phyloP scores from a whole-genome alignment of 2,888 invertebrate species.

The Geophilus truncorum region DNA sequence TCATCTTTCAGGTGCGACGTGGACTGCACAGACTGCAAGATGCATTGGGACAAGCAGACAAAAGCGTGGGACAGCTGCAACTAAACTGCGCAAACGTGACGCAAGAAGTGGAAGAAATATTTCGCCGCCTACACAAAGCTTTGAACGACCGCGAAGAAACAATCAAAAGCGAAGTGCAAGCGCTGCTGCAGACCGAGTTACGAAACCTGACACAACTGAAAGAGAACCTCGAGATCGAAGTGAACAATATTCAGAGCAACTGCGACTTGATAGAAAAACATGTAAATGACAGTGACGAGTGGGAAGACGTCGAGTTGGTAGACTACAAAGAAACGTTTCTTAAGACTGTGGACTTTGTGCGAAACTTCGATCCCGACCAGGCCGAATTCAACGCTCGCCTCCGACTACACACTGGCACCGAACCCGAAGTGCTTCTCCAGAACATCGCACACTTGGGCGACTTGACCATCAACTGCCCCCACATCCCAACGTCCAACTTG shows the following conservation, averaged over 20 bases:
- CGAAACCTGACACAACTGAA: slow-evolving; percentile 78
- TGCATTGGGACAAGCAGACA: slow-evolving; percentile 67
- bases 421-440: slow-evolving; percentile 82
- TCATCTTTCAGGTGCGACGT: slow-evolving; percentile 50
- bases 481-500: slow-evolving; percentile 50
- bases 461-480: slow-evolving; percentile 66
- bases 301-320: slow-evolving; percentile 88
- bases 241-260: slow-evolving; percentile 91
- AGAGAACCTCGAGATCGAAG: slow-evolving; percentile 90
- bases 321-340: slow-evolving; percentile 94
- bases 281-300: slow-evolving; percentile 65
- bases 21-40: slow-evolving; percentile 85
- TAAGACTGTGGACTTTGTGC: slow-evolving; percentile 89
- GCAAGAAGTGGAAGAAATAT: slow-evolving; percentile 91
- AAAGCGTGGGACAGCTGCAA: slow-evolving; percentile 80
- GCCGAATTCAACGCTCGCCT: slow-evolving; percentile 78
- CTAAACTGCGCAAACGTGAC: slow-evolving; percentile 83
- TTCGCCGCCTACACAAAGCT: slow-evolving; percentile 77
- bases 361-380: slow-evolving; percentile 88
- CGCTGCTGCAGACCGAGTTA: slow-evolving; percentile 81
- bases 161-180: slow-evolving; percentile 67
- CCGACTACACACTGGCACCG: slow-evolving; percentile 80
- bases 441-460: slow-evolving; percentile 88
- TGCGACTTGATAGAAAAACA: slow-evolving; percentile 94
- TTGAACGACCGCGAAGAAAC: slow-evolving; percentile 84